Conservation (phyloP, 2,113 vertebrate species). For the Antennarius striatus region DNA sequence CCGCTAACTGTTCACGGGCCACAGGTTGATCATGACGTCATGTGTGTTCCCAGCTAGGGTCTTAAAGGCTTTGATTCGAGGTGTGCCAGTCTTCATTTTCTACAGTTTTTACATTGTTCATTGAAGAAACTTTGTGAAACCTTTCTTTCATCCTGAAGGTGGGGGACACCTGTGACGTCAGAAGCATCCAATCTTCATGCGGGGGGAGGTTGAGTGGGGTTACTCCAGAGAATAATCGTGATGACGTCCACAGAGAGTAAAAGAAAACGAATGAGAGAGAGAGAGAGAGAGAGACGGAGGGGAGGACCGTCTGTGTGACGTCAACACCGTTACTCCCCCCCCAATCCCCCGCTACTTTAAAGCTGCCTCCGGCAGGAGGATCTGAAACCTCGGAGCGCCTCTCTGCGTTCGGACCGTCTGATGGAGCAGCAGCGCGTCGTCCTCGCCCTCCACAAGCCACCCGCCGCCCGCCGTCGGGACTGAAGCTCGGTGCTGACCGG, state of each 20-base stretch:
- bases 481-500: slow-evolving; percentile 19
- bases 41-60: too few relatives aligned
- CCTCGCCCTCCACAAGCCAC: not conserved
- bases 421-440: not conserved
- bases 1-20: too few relatives aligned
- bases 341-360: slow-evolving; percentile 43
- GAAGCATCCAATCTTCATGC: too few relatives aligned
- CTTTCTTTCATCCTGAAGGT: too few relatives aligned
- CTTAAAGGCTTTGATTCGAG: too few relatives aligned
- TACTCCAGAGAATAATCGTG: not conserved
- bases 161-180: slow-evolving; percentile 34
- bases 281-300: not conserved
- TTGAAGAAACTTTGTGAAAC: too few relatives aligned
- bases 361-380: slow-evolving; percentile 23
- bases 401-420: not conserved
- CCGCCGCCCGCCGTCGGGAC: slow-evolving; percentile 29
- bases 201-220: not conserved
- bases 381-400: slow-evolving; percentile 9
- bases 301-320: slow-evolving; percentile 26
- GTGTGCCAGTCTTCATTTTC: too few relatives aligned
- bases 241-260: slow-evolving; percentile 1
- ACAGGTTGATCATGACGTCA: too few relatives aligned
- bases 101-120: too few relatives aligned
- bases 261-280: not conserved
- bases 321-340: slow-evolving; percentile 7